Evolutionary conservation across 2,888 invertebrate species (phyloP).

Genomic region (Polymixis flavicincta): DNA sequence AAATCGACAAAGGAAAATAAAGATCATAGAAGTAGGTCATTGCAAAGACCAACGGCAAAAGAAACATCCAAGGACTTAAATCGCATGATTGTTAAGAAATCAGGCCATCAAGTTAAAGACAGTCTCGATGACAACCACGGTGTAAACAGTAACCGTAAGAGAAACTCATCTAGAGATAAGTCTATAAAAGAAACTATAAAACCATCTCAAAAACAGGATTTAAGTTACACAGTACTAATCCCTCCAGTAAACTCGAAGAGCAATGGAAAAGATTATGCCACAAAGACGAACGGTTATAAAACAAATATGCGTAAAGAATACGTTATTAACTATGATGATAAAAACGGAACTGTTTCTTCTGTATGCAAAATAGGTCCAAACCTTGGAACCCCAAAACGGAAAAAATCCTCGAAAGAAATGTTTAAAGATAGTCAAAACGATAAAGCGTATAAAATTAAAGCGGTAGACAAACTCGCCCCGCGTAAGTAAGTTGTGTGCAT

Average conservation of each 20-base stretch:
- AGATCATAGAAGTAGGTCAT: slow-evolving; percentile 65
- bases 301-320: slow-evolving; percentile 81
- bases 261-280: slow-evolving; percentile 64
- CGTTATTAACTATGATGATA: slow-evolving; percentile 88
- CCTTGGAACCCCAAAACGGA: slow-evolving; percentile 75
- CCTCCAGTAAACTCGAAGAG: slow-evolving; percentile 45
- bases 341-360: slow-evolving; percentile 87
- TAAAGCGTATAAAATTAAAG: slow-evolving; percentile 75
- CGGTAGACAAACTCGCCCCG: slow-evolving; percentile 81
- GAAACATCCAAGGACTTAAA: slow-evolving; percentile 35
- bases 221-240: slow-evolving; percentile 55
- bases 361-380: slow-evolving; percentile 83
- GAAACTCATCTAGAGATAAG: slow-evolving; percentile 67
- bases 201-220: slow-evolving; percentile 63
- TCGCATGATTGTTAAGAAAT: slow-evolving; percentile 27
- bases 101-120: slow-evolving; percentile 22
- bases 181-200: slow-evolving; percentile 60
- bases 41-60: slow-evolving; percentile 61
- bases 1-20: slow-evolving; percentile 51
- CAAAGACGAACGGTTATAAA: slow-evolving; percentile 68
- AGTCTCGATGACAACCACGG: slow-evolving; percentile 43
- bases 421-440: slow-evolving; percentile 77
- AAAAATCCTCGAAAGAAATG: slow-evolving; percentile 74
- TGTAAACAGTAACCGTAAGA: slow-evolving; percentile 60
- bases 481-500: slow-evolving; percentile 88